Conservation (phyloP, 2,797 vertebrate species). For the Otolemur crassicaudatus region DNA sequence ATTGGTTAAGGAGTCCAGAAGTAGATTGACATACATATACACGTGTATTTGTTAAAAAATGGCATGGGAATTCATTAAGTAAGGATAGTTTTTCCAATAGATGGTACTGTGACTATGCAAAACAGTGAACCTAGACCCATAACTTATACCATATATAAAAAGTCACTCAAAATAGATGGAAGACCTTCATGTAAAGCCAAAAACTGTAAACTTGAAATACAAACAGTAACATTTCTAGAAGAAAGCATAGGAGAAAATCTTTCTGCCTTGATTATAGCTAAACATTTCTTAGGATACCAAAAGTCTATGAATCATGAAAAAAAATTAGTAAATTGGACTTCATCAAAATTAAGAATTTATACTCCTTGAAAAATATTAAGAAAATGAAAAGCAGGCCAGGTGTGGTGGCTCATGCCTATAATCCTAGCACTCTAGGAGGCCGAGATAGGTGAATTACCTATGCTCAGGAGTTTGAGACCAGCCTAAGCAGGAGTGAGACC, state of each 20-base stretch:
- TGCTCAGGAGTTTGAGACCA: too few species aligned
- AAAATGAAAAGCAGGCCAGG: not conserved
- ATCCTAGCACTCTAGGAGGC: too few species aligned
- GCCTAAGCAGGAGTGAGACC: too few species aligned
- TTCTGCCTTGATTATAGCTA: not conserved
- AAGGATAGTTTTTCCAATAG: not conserved
- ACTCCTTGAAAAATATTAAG: not conserved
- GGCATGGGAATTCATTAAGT: not conserved
- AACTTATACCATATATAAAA: rapidly evolving
- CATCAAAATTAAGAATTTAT: not conserved
- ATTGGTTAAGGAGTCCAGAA: not conserved
- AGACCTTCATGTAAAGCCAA: not conserved
- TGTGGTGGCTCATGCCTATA: too few species aligned
- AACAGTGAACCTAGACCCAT: not conserved
- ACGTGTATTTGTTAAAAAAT: not conserved
- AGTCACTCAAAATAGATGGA: not conserved
- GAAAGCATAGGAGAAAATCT: not conserved
- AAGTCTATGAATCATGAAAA: not conserved
- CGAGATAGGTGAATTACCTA: too few species aligned
- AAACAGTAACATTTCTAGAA: not conserved
- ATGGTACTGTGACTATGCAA: not conserved
- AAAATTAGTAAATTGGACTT: not conserved
- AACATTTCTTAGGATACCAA: not conserved
- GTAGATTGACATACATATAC: rapidly evolving
- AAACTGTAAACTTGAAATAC: not conserved